Base-by-base conservation (phyloP, 2,888 invertebrate genomes). In the Rotaria sp. region DNA sequence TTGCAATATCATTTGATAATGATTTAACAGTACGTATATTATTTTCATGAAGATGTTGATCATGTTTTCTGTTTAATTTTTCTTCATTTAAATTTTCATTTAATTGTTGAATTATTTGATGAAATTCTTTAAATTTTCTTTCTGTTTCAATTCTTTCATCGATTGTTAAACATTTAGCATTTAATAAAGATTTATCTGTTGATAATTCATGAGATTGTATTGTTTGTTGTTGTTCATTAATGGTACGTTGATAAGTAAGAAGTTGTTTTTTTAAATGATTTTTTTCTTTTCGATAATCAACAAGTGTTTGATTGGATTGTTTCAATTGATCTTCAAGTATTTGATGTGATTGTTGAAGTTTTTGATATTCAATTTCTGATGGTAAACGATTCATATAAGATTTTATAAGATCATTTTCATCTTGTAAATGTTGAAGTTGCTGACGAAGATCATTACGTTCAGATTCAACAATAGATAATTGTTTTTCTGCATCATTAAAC, bases 301-400 rank as follows among this genome's bases (percentile, higher is more conserved):
- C 8, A 21, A 67, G 18, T 21, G 67, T 67, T 67, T 67, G 67
- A 67, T 35, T 35, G 1, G 35, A 67, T 67, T 67, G 35, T 67
- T 67, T 35, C 38, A 67, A 67, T 67, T 67, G 67, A 67, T 67
- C 67, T 38, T 67, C 18, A 38, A 67, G 67, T 67, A 67, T 67
- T 67, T 30, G 67, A 67, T 67, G 7, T 35, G 67, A 67, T 35
- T 67, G 67, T 67, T 35, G 18, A 35, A 67, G 35, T 35, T 67
- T 35, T 67, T 67, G 35, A 67, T 67, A 67, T 35, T 67, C 67
- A 67, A 67, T 67, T 21, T 67, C 35, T 10, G 67, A 67, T 30
- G 67, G 67, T 35, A 67, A 67, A 67, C 35, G 67, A 67, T 67
- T 67, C 67, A 67, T 67, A 67, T 67, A 67, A 18, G 67, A 21